phyloP scores from a whole-genome alignment of 1,140 invertebrate species.

The Galleria mellonella region DNA sequence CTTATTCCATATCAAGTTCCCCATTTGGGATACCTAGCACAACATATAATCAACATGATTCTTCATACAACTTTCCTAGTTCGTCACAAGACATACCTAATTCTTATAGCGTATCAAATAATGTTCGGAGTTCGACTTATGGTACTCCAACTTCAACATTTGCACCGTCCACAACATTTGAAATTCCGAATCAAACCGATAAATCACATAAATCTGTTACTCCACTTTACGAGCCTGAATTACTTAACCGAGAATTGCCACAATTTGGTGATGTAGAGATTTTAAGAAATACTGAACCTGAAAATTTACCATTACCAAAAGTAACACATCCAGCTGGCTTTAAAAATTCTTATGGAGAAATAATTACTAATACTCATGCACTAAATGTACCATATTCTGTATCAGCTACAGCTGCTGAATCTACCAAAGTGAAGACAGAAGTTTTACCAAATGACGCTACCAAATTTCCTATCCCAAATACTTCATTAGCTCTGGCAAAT shows the following conservation, averaged over 20 bases:
- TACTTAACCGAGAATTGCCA: constrained; percentile 32
- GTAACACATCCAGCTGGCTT: constrained; percentile 42
- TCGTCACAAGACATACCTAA: constrained; percentile 18
- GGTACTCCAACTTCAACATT: constrained; percentile 20
- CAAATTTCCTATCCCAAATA: constrained; percentile 26
- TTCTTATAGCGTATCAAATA: neutral
- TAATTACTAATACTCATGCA: constrained; percentile 40
- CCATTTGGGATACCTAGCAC: constrained; percentile 17
- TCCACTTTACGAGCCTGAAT: constrained; percentile 19
- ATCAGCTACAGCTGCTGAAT: constrained; percentile 53
- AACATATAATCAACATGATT: constrained; percentile 23
- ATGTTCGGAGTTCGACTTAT: constrained; percentile 3
- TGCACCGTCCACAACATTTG: constrained; percentile 16
- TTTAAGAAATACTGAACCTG: constrained; percentile 21
- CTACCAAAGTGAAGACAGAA: constrained; percentile 52
- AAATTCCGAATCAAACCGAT: neutral
- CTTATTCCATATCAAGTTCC: constrained; percentile 27
- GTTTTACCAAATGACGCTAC: constrained; percentile 29
- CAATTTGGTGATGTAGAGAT: constrained; percentile 31
- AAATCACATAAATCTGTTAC: constrained; percentile 16
- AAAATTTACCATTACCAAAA: constrained; percentile 44
- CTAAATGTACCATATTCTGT: constrained; percentile 46
- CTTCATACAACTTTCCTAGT: constrained; percentile 13
- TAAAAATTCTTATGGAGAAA: constrained; percentile 62
- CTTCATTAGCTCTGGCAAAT: constrained; percentile 44